These are phyloP conservation scores for Syncerus caffer DNA, from an alignment of 2,797 vertebrate species.

Conservation along the genomic window DNA sequence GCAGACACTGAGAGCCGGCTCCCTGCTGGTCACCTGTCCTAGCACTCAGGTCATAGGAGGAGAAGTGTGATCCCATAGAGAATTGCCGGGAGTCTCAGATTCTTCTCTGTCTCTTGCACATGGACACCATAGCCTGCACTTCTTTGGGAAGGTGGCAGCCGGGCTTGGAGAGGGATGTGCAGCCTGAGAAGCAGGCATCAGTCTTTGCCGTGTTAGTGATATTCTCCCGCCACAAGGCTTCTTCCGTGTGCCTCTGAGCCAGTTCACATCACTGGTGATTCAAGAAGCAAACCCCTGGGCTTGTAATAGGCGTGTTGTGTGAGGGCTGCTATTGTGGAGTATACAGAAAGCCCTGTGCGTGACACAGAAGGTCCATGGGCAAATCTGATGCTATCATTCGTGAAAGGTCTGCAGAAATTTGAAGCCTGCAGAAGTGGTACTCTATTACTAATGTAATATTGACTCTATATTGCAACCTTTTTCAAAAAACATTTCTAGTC, in stretches of 20 bases:
- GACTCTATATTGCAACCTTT: background rate
- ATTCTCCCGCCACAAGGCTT: background rate
- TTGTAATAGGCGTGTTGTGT: background rate
- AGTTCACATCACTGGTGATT: slow-evolving; percentile 41
- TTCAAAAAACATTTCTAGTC: background rate
- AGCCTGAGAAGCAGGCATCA: background rate
- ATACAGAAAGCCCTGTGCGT: background rate
- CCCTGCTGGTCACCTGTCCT: background rate
- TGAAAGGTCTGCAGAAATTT: background rate
- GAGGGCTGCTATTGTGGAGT: background rate
- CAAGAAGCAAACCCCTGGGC: slow-evolving; percentile 50
- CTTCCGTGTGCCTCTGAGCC: slow-evolving; percentile 6
- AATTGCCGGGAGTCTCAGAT: background rate
- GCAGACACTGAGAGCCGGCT: background rate
- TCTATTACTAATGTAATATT: background rate
- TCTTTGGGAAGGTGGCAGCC: background rate
- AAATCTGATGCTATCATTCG: background rate
- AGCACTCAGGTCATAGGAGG: background rate
- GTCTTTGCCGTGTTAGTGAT: slow-evolving; percentile 30
- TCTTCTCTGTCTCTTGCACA: background rate
- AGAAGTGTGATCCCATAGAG: background rate
- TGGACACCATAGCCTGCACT: background rate
- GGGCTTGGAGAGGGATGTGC: background rate
- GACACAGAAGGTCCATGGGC: background rate
- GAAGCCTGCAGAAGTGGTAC: background rate